Percentiles rank a stretch among this genome's conserved stretches.
Conservation (phyloP, 1,140 invertebrate species). For the Laupala kohalensis region DNA sequence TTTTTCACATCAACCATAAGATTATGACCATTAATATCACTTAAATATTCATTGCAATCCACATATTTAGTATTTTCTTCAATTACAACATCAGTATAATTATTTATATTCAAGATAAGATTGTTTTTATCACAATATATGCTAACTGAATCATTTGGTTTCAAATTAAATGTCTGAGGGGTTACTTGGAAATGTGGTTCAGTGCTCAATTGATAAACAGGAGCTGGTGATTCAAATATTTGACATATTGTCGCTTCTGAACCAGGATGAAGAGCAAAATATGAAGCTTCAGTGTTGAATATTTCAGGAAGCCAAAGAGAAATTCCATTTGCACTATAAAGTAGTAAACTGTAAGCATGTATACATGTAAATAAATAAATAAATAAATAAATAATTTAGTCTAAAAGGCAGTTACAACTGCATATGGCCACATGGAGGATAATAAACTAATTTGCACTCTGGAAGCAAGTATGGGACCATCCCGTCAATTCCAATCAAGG, state of each 20-base stretch:
- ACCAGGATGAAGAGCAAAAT: background rate
- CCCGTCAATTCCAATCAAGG: too few species aligned
- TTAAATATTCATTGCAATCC: too few species aligned
- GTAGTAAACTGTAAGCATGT: background rate
- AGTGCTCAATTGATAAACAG: background rate
- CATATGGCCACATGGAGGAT: too few species aligned
- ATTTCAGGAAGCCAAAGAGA: background rate
- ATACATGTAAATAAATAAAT: too few species aligned
- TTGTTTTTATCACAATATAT: background rate
- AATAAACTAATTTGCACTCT: too few species aligned
- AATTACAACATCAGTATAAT: background rate
- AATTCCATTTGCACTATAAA: background rate
- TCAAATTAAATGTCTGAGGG: background rate
- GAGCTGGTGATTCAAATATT: background rate
- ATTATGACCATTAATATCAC: too few species aligned
- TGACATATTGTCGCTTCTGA: background rate
- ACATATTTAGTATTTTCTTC: background rate
- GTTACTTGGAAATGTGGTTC: background rate
- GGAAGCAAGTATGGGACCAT: too few species aligned
- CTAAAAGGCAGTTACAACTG: too few species aligned
- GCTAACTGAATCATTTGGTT: background rate
- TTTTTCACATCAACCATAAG: too few species aligned
- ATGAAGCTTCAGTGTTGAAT: background rate
- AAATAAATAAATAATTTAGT: too few species aligned
- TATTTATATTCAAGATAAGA: background rate